Evolutionary conservation across 2,888 invertebrate species (phyloP).

Genomic region (Leucophenga maculata): DNA sequence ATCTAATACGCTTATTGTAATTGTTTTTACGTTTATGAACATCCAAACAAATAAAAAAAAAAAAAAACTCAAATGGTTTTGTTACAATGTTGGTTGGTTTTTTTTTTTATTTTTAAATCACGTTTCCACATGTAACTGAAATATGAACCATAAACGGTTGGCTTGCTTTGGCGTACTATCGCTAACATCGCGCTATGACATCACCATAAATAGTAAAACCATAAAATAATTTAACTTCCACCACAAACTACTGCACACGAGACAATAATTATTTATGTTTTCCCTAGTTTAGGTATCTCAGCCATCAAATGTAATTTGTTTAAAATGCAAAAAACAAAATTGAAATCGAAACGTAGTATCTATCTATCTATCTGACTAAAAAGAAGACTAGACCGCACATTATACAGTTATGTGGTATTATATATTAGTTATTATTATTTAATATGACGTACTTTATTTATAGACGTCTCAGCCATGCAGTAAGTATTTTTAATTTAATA

Average conservation of each 20-base stretch:
- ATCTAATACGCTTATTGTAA: conserved; percentile 11
- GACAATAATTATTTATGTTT: conserved; percentile 4
- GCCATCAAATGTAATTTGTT: not conserved
- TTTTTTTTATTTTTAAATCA: not conserved
- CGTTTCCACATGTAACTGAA: conserved; percentile 53
- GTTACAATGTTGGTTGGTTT: not conserved
- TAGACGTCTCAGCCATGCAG: no score
- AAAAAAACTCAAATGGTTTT: not conserved
- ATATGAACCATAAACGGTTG: conserved; percentile 60
- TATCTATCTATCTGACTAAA: no score
- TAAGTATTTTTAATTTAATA: no score
- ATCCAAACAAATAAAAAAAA: no score
- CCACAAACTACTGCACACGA: conserved; percentile 16
- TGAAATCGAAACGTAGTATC: conserved; percentile 5
- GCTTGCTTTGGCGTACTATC: not conserved
- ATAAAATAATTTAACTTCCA: conserved; percentile 35
- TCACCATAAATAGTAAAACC: conserved; percentile 59
- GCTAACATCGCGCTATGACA: conserved; percentile 48
- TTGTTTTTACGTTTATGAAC: not conserved
- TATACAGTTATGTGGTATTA: no score
- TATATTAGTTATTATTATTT: no score
- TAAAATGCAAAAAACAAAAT: conserved; percentile 17
- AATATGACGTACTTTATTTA: no score
- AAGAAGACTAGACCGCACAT: no score
- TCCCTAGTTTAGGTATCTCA: no score